Conservation (phyloP, 2,797 vertebrate species). For the Alcedo quadribrachys region DNA sequence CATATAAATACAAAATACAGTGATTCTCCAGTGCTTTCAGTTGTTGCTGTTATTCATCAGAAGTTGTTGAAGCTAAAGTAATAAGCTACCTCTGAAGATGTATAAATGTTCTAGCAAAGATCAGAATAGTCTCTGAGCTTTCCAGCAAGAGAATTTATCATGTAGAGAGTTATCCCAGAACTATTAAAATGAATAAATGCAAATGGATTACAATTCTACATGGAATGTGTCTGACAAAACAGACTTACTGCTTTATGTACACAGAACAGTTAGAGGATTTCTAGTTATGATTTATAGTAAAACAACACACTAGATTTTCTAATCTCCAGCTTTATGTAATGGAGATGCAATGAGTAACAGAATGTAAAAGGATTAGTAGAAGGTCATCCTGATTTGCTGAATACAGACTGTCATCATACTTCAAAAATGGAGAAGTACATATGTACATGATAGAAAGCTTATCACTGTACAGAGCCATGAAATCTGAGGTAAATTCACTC, state of each 20-base stretch:
- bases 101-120: neutral
- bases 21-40: neutral
- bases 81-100: neutral
- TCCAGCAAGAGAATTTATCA: neutral
- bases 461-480: neutral
- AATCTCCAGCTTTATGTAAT: constrained; percentile 54
- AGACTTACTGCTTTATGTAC: neutral
- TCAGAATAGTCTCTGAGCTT: neutral
- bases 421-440: neutral
- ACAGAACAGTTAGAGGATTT: constrained; percentile 26
- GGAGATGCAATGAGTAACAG: constrained; percentile 49
- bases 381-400: constrained; percentile 37
- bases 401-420: neutral
- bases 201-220: neutral
- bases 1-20: neutral
- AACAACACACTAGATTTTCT: constrained; percentile 24
- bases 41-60: neutral
- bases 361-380: constrained; percentile 51
- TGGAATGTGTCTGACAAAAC: neutral
- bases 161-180: neutral
- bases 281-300: constrained; percentile 42
- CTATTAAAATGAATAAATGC: neutral
- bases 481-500: neutral
- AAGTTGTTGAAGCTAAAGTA: neutral
- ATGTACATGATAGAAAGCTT: neutral